A percentile compares a stretch with the other conserved stretches of the same genome.
Conservation (phyloP, 2,888 invertebrate genomes). For the Zele albiditarsus region DNA sequence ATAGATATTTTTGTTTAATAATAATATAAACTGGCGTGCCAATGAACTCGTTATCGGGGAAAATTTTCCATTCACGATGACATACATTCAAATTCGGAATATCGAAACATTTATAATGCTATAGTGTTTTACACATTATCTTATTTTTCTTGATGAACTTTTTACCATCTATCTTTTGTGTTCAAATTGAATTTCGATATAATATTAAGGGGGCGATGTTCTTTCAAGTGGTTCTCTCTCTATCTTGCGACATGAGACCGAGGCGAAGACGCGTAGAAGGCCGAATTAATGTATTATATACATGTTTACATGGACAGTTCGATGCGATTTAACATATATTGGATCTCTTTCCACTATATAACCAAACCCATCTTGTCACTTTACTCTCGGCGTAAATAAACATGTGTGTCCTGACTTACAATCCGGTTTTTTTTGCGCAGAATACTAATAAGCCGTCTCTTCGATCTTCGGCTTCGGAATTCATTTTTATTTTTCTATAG, state of each 20-base stretch:
- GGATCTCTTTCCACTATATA: not conserved
- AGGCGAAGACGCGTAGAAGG: not conserved
- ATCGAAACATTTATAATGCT: not conserved
- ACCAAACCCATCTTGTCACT: slow-evolving; percentile 28
- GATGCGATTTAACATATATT: not conserved
- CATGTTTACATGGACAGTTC: not conserved
- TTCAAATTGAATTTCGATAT: not conserved
- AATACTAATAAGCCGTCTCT: slow-evolving; percentile 5
- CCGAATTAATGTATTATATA: not conserved
- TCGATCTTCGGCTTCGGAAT: slow-evolving; percentile 48
- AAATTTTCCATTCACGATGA: not conserved
- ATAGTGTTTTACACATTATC: not conserved
- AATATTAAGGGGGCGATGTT: not conserved
- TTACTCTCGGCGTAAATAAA: slow-evolving; percentile 15
- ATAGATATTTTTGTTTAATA: not conserved
- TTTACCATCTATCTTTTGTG: not conserved
- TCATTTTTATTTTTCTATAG: slow-evolving; percentile 18
- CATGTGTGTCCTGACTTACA: slow-evolving; percentile 42
- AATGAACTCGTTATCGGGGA: not conserved
- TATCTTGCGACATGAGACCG: not conserved
- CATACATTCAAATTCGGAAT: not conserved
- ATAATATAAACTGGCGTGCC: not conserved
- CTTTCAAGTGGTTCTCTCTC: not conserved
- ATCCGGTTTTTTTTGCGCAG: slow-evolving; percentile 43
- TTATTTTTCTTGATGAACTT: not conserved